These are phyloP conservation scores for Phalloptychus januarius DNA, from an alignment of 2,797 vertebrate species.

Conservation along the genomic window DNA sequence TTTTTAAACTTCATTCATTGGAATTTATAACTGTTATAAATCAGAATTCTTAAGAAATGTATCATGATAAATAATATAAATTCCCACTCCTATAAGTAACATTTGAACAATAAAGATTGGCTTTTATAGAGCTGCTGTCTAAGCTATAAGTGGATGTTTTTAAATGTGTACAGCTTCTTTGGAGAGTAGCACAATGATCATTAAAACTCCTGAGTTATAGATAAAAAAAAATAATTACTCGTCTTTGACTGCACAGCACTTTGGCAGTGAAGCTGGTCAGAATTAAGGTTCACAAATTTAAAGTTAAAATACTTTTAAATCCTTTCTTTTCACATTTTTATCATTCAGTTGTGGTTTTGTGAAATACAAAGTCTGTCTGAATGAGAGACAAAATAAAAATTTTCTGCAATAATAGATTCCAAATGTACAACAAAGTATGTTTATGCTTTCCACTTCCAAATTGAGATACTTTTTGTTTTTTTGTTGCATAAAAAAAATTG, in stretches of 20 bases:
- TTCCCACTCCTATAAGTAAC: no score
- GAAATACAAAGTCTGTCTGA: no score
- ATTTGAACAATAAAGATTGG: not conserved
- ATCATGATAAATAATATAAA: no score
- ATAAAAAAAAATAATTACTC: not conserved
- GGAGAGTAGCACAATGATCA: not conserved
- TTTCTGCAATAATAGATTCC: not conserved
- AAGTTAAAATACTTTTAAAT: not conserved
- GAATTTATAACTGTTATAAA: no score
- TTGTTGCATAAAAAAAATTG: not conserved
- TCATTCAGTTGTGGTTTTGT: no score
- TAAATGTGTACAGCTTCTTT: not conserved
- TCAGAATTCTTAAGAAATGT: no score
- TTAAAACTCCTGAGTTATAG: not conserved
- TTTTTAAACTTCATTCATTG: no score
- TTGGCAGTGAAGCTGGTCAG: not conserved
- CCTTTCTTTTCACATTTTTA: not conserved
- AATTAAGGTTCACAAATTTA: not conserved
- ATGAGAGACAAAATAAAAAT: not conserved
- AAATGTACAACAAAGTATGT: not conserved
- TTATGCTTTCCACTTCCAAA: not conserved
- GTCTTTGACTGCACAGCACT: not conserved
- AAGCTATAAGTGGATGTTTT: not conserved
- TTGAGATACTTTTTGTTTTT: not conserved
- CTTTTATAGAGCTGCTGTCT: not conserved